Conservation (phyloP, 1,140 invertebrate genomes). For the Harlomillsia oculata region DNA sequence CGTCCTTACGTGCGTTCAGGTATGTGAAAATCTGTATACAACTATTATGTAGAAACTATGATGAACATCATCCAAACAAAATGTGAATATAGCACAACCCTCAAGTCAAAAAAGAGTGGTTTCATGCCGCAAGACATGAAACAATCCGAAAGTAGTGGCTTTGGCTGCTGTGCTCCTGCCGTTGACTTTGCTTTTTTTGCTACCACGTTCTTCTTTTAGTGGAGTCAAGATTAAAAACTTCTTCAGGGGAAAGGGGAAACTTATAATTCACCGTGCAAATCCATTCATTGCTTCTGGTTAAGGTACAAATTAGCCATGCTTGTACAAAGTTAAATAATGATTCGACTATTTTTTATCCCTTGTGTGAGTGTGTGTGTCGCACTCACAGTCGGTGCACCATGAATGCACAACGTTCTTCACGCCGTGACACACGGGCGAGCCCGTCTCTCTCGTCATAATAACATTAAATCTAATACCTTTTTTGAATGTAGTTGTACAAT, state of each 20-base stretch:
- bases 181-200: too few species aligned
- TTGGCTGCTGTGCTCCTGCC: too few species aligned
- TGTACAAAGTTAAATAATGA: slow-evolving; percentile 32
- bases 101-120: slow-evolving; percentile 15
- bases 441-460: background rate
- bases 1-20: too few species aligned
- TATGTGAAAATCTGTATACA: too few species aligned
- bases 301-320: slow-evolving; percentile 28
- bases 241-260: slow-evolving; percentile 3
- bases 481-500: background rate
- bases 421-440: background rate
- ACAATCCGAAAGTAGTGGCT: slow-evolving; percentile 15
- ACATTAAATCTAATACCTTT: background rate
- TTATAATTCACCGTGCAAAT: slow-evolving; percentile 35
- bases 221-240: slow-evolving; percentile 16
- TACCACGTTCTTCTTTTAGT: slow-evolving; percentile 2
- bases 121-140: slow-evolving; percentile 12
- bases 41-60: too few species aligned
- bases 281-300: slow-evolving; percentile 35
- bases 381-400: background rate
- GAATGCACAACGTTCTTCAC: background rate
- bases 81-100: too few species aligned
- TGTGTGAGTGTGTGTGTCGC: background rate
- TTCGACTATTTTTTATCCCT: slow-evolving; percentile 16
- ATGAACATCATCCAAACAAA: too few species aligned